phyloP scores from a whole-genome alignment of 1,140 invertebrate genomes.

The Trinorchestia longiramus region DNA sequence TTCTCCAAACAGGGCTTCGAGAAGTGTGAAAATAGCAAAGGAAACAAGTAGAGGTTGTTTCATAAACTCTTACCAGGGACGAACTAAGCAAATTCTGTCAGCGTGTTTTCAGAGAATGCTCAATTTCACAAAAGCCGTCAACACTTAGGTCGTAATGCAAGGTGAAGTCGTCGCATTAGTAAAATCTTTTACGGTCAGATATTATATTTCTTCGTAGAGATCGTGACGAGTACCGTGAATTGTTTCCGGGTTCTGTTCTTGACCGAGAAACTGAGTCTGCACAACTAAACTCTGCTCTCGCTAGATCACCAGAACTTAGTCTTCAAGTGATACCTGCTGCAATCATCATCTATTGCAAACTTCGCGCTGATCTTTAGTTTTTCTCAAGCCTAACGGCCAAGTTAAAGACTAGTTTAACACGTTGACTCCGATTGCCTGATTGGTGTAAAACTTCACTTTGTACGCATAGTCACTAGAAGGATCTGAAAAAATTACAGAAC shows the following conservation, averaged over 20 bases:
- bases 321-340: neutral
- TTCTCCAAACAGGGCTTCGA: neutral
- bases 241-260: neutral
- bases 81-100: neutral
- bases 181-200: neutral
- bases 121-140: neutral
- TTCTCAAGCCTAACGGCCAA: no score
- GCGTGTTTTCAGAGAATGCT: neutral
- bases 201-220: neutral
- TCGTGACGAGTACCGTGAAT: neutral
- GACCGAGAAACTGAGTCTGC: neutral
- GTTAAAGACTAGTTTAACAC: no score
- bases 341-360: neutral
- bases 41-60: neutral
- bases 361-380: no score
- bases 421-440: no score
- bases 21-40: neutral
- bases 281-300: neutral
- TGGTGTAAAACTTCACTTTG: no score
- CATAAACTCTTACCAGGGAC: no score
- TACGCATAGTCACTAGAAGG: no score
- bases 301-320: neutral
- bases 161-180: neutral
- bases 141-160: neutral
- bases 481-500: no score